A percentile compares a stretch with the other conserved stretches of the same genome.
phyloP scores from a whole-genome alignment of 1,140 invertebrate species.

The Trachymyrmex cornetzi region DNA sequence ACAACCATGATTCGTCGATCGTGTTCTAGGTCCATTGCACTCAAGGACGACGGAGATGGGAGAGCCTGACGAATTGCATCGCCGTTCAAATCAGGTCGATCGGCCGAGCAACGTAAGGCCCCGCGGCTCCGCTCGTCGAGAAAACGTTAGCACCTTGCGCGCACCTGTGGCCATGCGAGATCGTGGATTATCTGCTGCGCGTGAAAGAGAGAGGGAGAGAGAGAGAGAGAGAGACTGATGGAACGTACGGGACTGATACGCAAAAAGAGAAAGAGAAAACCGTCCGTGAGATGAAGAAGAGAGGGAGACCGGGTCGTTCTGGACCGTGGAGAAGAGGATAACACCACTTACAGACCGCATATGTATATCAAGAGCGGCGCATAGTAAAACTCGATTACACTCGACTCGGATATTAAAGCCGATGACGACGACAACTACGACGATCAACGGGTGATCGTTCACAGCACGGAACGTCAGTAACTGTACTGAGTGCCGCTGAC shows the following conservation, averaged over 20 bases:
- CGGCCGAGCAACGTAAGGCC: conserved; percentile 23
- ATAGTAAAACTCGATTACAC: conserved; percentile 61
- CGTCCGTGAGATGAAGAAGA: conserved; percentile 51
- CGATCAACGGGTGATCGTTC: conserved; percentile 70
- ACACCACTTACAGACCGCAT: conserved; percentile 73
- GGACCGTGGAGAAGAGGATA: neutral
- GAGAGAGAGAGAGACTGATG: conserved; percentile 56
- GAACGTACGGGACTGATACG: conserved; percentile 31
- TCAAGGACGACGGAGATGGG: conserved; percentile 36
- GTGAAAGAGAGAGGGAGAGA: conserved; percentile 56
- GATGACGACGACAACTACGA: conserved; percentile 37
- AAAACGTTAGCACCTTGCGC: conserved; percentile 61
- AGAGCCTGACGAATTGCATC: conserved; percentile 44
- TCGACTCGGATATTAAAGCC: conserved; percentile 33
- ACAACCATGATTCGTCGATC: neutral
- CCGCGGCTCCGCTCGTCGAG: conserved; percentile 41
- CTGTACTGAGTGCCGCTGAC: conserved; percentile 83
- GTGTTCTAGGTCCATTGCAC: neutral
- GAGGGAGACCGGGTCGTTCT: conserved; percentile 37
- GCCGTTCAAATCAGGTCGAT: conserved; percentile 53
- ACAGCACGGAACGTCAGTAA: conserved; percentile 82
- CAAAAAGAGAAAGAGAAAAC: conserved; percentile 67
- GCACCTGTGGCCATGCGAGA: conserved; percentile 52
- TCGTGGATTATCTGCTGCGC: conserved; percentile 33
- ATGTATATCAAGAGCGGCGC: conserved; percentile 69